A percentile compares a stretch with the other conserved stretches of the same genome.
Evolutionary conservation across 2,888 invertebrate genomes (phyloP).

Genomic region (Lochmaea crataegi): DNA sequence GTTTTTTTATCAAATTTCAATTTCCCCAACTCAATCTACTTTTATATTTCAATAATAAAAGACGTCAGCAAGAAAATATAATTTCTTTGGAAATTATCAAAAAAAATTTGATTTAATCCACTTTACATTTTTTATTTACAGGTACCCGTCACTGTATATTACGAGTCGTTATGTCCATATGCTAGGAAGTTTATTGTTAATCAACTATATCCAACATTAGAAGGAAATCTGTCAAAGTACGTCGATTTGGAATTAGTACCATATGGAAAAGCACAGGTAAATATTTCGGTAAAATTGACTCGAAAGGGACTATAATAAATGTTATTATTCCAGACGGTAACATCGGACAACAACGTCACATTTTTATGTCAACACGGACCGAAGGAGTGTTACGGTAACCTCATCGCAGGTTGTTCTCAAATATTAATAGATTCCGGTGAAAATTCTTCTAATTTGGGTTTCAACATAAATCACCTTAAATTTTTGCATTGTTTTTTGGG

Average conservation of each 20-base stretch:
- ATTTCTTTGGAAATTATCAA: no score
- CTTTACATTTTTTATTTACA: background rate
- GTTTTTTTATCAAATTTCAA: background rate
- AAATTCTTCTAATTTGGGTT: slow-evolving; percentile 41
- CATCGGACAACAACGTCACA: slow-evolving; percentile 49
- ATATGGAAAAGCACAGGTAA: slow-evolving; percentile 40
- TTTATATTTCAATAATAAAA: no score
- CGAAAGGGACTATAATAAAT: no score
- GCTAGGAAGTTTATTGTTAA: slow-evolving; percentile 65
- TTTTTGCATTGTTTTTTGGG: slow-evolving; percentile 72
- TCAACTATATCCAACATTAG: slow-evolving; percentile 61
- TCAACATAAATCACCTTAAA: slow-evolving; percentile 60
- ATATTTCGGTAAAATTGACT: slow-evolving; percentile 10
- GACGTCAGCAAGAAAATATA: background rate
- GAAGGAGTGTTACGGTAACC: slow-evolving; percentile 67
- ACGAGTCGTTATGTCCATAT: slow-evolving; percentile 68
- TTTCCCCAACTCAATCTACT: no score
- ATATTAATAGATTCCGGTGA: slow-evolving; percentile 47
- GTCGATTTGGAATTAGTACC: slow-evolving; percentile 37
- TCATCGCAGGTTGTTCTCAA: slow-evolving; percentile 66
- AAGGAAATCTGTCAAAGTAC: slow-evolving; percentile 37
- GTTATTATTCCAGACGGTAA: slow-evolving; percentile 20
- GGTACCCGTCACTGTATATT: slow-evolving; percentile 65
- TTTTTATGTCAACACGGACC: slow-evolving; percentile 68
- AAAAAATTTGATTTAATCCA: no score